Conservation (phyloP, 2,888 invertebrate species). For the Listrodromus nycthemerus region DNA sequence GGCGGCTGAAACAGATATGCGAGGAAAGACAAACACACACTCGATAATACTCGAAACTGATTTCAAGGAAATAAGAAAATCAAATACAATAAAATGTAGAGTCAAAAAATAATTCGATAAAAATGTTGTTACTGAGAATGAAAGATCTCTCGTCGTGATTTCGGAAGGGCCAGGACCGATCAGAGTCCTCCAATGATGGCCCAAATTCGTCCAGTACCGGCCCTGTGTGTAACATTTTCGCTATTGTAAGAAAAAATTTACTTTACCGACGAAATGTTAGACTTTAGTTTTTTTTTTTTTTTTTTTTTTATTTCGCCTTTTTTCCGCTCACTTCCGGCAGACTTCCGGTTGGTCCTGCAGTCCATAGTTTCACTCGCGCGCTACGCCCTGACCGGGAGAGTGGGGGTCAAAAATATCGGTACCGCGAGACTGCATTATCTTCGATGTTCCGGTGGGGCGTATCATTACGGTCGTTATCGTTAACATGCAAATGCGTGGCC, state of each 20-base stretch:
- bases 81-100: background rate
- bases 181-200: too few species aligned
- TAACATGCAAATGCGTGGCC: slow-evolving; percentile 79
- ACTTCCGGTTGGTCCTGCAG: background rate
- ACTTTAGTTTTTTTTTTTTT: background rate
- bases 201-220: too few species aligned
- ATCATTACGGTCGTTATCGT: slow-evolving; percentile 81
- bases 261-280: background rate
- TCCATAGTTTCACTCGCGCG: slow-evolving; percentile 31
- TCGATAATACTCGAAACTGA: slow-evolving; percentile 1
- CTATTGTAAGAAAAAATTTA: background rate
- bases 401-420: slow-evolving; percentile 29
- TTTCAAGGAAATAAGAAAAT: slow-evolving; percentile 15
- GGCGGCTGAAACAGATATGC: slow-evolving; percentile 18
- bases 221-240: too few species aligned
- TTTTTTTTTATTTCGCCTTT: background rate
- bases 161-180: too few species aligned
- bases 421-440: slow-evolving; percentile 57
- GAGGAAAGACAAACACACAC: slow-evolving; percentile 23
- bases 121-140: background rate
- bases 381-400: slow-evolving; percentile 21
- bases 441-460: slow-evolving; percentile 74
- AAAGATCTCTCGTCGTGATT: too few species aligned
- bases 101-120: background rate
- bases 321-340: background rate